These are phyloP conservation scores for Catharus ustulatus DNA, from an alignment of 2,797 vertebrate species.

Conservation along the genomic window DNA sequence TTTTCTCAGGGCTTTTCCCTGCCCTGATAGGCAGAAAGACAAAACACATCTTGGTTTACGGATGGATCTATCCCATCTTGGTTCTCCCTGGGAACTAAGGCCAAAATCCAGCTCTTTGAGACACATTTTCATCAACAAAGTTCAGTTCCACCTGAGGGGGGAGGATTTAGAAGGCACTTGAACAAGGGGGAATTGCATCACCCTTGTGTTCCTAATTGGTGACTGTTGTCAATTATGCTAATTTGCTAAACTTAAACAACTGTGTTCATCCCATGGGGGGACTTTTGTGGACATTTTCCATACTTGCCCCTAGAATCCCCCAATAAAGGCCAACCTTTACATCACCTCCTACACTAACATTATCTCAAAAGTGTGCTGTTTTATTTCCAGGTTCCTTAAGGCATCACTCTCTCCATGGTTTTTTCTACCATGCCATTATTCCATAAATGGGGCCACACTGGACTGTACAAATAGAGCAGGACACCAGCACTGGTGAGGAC, in stretches of 20 bases:
- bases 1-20: neutral
- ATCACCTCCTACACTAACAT: neutral
- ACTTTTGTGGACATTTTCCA: neutral
- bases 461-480: neutral
- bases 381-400: neutral
- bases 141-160: no score
- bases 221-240: no score
- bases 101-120: neutral
- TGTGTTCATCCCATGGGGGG: rapidly evolving
- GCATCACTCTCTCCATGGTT: neutral
- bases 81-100: neutral
- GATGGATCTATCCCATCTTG: no score
- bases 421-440: rapidly evolving
- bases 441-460: neutral
- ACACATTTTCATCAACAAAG: neutral
- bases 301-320: neutral
- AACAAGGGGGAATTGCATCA: neutral
- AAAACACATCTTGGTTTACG: neutral
- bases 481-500: neutral
- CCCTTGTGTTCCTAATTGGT: neutral
- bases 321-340: neutral
- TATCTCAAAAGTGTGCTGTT: neutral
- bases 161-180: neutral
- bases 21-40: neutral
- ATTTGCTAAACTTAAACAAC: neutral